Conservation (phyloP, 1,140 invertebrate genomes). For the Bactericera cockerelli region DNA sequence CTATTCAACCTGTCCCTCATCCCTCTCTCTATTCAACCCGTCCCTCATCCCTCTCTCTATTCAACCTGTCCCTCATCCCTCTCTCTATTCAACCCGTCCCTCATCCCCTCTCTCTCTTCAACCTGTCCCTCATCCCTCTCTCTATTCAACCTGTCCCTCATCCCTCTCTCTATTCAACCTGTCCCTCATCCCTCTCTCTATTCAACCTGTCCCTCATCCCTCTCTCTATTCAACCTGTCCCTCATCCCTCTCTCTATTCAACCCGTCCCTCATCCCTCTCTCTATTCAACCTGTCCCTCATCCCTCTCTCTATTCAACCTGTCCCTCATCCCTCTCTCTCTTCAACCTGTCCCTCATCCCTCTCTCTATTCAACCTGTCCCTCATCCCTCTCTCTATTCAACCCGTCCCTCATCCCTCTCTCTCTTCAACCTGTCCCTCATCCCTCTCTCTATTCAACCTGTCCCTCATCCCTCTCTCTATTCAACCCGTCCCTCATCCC, state of each 20-base stretch:
- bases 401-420: conserved; percentile 19
- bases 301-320: background rate
- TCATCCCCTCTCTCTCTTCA: too few species aligned
- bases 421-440: conserved; percentile 21
- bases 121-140: too few species aligned
- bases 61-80: too few species aligned
- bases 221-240: background rate
- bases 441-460: conserved; percentile 18
- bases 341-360: too few species aligned
- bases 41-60: too few species aligned
- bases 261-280: background rate
- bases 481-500: conserved; percentile 12
- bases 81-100: too few species aligned
- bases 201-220: background rate
- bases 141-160: conserved; percentile 9
- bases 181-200: background rate
- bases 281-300: background rate
- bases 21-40: background rate
- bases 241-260: background rate
- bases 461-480: background rate
- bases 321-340: background rate
- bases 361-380: too few species aligned
- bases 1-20: too few species aligned
- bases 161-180: background rate
- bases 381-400: background rate